Conservation (phyloP, 2,797 vertebrate species). For the Halcyon leucocephala region DNA sequence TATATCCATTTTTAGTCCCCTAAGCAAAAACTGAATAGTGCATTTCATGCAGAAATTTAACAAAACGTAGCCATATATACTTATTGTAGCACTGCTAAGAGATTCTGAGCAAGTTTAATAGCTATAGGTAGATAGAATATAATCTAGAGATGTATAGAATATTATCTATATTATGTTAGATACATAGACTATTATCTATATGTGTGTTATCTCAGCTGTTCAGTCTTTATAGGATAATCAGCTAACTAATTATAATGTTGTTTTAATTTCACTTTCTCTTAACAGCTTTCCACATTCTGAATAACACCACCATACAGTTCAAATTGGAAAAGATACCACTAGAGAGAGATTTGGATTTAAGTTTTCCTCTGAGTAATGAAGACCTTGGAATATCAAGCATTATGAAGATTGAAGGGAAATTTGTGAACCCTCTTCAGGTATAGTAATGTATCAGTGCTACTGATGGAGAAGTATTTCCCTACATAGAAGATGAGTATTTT, state of each 20-base stretch:
- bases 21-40: background rate
- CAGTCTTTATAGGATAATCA: background rate
- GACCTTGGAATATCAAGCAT: constrained; percentile 84
- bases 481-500: background rate
- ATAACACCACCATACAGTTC: constrained; percentile 95
- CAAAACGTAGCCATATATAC: background rate
- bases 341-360: constrained; percentile 80
- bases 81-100: background rate
- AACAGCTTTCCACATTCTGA: constrained; percentile 95
- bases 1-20: background rate
- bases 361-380: constrained; percentile 84
- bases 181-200: too few relatives aligned
- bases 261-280: background rate
- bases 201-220: background rate
- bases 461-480: background rate
- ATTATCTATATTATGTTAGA: too few relatives aligned
- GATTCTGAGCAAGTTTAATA: background rate
- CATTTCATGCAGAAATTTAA: background rate
- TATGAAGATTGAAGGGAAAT: constrained; percentile 92
- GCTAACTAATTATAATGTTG: background rate
- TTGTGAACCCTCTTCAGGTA: constrained; percentile 95
- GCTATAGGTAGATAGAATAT: background rate
- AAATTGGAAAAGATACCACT: constrained; percentile 90
- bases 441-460: background rate
- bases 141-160: too few relatives aligned